These are phyloP conservation scores for Drosophila paranaensis DNA, from an alignment of 2,888 invertebrate genomes.

Conservation along the genomic window DNA sequence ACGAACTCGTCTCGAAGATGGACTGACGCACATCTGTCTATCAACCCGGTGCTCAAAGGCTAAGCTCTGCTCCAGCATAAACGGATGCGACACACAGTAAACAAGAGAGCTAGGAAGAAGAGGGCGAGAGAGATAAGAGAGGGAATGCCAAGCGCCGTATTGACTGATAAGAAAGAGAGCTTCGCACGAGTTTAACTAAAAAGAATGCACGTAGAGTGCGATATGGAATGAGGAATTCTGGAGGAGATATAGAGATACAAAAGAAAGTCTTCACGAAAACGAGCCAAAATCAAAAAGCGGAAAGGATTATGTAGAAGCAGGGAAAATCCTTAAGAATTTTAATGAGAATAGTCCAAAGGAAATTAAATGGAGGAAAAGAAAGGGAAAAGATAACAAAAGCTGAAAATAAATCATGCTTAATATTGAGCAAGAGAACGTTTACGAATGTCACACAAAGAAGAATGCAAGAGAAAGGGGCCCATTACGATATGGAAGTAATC, in stretches of 20 bases:
- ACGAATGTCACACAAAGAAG: neutral
- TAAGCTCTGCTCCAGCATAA: neutral
- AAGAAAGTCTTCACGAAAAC: neutral
- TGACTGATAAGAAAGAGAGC: neutral
- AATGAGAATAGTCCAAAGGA: too few relatives aligned
- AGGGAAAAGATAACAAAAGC: neutral
- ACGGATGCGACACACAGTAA: conserved; percentile 3
- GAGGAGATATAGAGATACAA: neutral
- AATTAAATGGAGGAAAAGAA: neutral
- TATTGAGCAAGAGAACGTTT: neutral
- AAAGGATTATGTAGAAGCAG: too few relatives aligned
- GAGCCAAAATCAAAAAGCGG: neutral
- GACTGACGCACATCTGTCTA: conserved; percentile 12
- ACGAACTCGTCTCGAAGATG: conserved; percentile 11
- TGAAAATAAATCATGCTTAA: neutral
- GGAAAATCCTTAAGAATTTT: too few relatives aligned
- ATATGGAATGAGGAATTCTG: too few relatives aligned
- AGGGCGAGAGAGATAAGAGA: neutral
- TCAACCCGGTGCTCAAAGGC: neutral
- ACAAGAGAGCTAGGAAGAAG: neutral
- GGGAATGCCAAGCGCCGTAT: neutral
- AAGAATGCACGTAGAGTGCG: neutral
- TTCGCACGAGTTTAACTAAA: neutral
- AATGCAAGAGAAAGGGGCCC: neutral
- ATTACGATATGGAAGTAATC: neutral